Percentiles rank a stretch among this genome's conserved stretches.
These are phyloP conservation scores for Nomada ferruginata DNA, from an alignment of 2,888 invertebrate genomes.

Conservation along the genomic window DNA sequence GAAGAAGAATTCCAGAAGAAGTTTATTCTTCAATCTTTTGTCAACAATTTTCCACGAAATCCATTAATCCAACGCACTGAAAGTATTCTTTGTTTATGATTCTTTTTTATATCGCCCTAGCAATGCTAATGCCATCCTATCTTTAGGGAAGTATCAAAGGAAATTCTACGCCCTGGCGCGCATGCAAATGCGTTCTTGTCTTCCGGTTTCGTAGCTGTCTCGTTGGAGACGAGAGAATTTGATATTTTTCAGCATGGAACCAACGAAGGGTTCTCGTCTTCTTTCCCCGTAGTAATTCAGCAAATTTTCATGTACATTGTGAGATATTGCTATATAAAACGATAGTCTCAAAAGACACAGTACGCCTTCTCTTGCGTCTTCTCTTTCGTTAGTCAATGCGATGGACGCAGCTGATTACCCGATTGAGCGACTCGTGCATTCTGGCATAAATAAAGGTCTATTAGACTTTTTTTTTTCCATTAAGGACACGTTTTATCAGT, in stretches of 20 bases:
- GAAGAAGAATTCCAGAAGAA: neutral
- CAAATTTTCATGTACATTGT: neutral
- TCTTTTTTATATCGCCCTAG: constrained; percentile 14
- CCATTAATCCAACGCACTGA: neutral
- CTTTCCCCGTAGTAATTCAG: neutral
- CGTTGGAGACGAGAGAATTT: neutral
- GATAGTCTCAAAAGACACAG: neutral
- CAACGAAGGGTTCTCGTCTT: neutral
- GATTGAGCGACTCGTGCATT: neutral
- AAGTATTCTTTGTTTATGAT: neutral
- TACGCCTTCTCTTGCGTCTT: neutral
- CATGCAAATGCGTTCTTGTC: constrained; percentile 12
- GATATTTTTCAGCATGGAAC: neutral
- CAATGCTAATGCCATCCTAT: neutral
- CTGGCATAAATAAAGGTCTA: constrained; percentile 10
- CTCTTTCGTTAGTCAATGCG: constrained; percentile 4
- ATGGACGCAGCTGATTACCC: neutral
- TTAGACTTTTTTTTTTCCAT: neutral
- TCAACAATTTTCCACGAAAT: neutral
- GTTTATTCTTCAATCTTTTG: neutral
- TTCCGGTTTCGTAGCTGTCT: constrained; percentile 10
- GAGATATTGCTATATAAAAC: neutral
- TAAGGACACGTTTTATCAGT: constrained; percentile 5
- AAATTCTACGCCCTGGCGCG: neutral
- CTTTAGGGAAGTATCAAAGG: neutral